Percentiles rank a stretch among this genome's conserved stretches.
phyloP scores from a whole-genome alignment of 2,113 vertebrate genomes.

The Stictonetta naevosa region DNA sequence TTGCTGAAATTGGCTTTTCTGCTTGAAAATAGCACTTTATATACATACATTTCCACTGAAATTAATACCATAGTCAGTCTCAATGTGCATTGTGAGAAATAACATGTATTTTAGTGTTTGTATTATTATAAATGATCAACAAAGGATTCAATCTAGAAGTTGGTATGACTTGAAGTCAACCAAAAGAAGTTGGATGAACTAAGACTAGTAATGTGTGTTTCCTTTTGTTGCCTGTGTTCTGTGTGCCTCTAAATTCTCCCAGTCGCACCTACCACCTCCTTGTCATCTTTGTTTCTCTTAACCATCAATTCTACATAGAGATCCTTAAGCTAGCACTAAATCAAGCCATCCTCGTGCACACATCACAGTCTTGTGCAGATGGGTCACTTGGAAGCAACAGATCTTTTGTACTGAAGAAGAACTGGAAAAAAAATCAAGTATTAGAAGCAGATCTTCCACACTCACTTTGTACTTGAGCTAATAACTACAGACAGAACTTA shows the following conservation, averaged over 20 bases:
- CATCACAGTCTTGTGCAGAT: background rate
- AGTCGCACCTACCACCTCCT: background rate
- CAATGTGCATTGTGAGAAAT: background rate
- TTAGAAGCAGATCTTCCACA: conserved; percentile 15
- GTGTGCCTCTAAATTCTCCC: background rate
- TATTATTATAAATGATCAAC: background rate
- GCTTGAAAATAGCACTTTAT: background rate
- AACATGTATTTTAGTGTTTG: background rate
- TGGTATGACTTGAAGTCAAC: background rate
- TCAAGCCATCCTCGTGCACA: background rate
- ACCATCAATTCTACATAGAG: background rate
- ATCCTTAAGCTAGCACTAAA: background rate
- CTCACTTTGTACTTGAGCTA: background rate
- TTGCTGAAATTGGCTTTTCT: background rate
- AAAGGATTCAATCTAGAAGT: background rate
- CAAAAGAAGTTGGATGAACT: background rate
- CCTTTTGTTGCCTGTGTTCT: background rate
- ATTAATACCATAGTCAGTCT: background rate
- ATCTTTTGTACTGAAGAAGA: background rate
- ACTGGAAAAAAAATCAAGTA: background rate
- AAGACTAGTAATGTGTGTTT: background rate
- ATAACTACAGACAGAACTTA: background rate
- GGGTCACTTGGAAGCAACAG: background rate
- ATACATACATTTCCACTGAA: background rate
- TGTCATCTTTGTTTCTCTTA: background rate